These are phyloP conservation scores for Tricholaema leucomelas DNA, from an alignment of 2,113 vertebrate species.

Conservation along the genomic window DNA sequence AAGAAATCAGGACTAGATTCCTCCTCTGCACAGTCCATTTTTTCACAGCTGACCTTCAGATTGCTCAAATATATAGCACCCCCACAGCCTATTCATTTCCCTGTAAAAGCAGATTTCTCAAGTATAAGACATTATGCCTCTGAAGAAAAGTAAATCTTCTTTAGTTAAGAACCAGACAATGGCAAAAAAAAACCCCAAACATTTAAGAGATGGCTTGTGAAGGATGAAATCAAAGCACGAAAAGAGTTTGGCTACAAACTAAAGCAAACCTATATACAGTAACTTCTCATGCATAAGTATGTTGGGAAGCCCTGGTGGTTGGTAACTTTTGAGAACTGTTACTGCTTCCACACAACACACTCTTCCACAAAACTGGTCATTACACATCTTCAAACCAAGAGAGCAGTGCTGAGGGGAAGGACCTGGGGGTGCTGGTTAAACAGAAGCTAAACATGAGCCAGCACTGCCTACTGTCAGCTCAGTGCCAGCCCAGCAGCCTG, in stretches of 20 bases:
- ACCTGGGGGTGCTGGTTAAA: too few species aligned
- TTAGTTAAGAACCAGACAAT: constrained; percentile 17
- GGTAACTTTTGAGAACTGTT: neutral
- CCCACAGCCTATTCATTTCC: neutral
- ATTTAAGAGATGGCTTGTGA: neutral
- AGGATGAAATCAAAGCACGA: constrained; percentile 1
- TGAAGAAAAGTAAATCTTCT: constrained; percentile 12
- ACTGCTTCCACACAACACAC: neutral
- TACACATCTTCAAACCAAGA: neutral
- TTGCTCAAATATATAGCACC: neutral
- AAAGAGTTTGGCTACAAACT: neutral
- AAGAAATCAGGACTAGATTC: neutral
- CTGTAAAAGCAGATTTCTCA: constrained; percentile 25
- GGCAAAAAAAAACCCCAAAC: neutral
- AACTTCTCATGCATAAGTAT: neutral
- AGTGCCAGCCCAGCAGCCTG: too few species aligned
- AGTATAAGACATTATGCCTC: neutral
- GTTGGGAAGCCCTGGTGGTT: neutral
- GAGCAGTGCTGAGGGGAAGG: too few species aligned
- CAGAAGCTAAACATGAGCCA: too few species aligned
- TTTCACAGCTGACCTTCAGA: neutral
- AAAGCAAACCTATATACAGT: neutral
- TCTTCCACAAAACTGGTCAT: neutral
- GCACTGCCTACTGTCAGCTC: too few species aligned
- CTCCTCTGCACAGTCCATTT: neutral